These are phyloP conservation scores for Lophotis ruficrista DNA, from an alignment of 2,113 vertebrate genomes.

Conservation along the genomic window DNA sequence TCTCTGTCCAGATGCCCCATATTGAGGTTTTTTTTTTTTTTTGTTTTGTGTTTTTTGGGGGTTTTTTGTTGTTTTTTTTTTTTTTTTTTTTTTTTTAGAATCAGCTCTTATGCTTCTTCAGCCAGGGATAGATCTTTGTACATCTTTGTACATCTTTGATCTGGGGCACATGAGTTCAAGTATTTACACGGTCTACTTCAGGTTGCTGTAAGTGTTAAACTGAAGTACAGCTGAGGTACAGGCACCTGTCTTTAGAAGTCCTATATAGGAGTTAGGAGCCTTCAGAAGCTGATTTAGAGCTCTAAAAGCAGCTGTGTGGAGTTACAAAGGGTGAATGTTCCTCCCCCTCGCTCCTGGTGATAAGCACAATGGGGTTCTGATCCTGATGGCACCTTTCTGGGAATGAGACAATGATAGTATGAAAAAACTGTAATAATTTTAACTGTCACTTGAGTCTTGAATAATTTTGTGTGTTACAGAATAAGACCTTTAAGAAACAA, in stretches of 20 bases:
- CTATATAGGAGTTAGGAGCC: not conserved
- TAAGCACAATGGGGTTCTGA: not conserved
- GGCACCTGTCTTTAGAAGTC: not conserved
- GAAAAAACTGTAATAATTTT: not conserved
- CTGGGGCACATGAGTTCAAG: not conserved
- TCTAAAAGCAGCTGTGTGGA: not conserved
- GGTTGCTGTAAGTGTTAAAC: not conserved
- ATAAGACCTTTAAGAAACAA: conserved; percentile 52
- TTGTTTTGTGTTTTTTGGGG: not conserved
- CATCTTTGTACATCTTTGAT: not conserved
- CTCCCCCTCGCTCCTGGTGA: not conserved
- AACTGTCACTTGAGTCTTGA: not conserved
- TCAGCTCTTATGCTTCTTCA: not conserved
- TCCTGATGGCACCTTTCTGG: not conserved
- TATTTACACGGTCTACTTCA: not conserved
- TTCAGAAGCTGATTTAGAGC: not conserved
- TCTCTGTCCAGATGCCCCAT: not conserved
- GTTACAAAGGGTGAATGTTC: not conserved
- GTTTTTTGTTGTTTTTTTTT: not conserved
- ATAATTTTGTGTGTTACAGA: conserved; percentile 20
- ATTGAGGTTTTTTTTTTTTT: not conserved
- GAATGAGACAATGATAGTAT: not conserved
- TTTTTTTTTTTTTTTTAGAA: not conserved
- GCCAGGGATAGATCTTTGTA: not conserved
- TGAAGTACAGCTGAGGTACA: not conserved